Evolutionary conservation across 1,140 invertebrate species (phyloP), one percentile per base, ranked within the genome.

Genomic region (Pomacea maculata): DNA sequence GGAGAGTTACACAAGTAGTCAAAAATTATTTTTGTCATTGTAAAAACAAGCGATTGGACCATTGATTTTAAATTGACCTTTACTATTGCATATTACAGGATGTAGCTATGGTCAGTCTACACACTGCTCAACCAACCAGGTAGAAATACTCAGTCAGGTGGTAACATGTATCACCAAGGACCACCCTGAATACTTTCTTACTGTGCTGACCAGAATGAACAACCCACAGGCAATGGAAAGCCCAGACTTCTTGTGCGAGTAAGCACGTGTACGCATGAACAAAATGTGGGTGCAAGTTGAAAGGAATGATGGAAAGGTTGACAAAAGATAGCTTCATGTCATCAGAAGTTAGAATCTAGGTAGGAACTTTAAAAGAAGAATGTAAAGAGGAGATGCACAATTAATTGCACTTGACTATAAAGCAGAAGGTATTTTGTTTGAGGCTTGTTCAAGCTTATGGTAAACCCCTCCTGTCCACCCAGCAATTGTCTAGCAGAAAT

Each of bases 231-330:
- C 19, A 14, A 78, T 78, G 65, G 67, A 78, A 12, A 78, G n/a
- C 45, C 52, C 77, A 57, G 77, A 71, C 65, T 78, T 71, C 77
- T 57, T 78, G 77, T 78, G 77, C 77, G 57, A 29, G 77, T 71
- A 78, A 78, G 25, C 57, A 61, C 57, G 2, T 61, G 11, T 8
- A 61, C 9, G 57, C 57, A 11, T 61, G 11, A 17, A 61, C 57
- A 11, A 14, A 61, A 17, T 1, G 57, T 61, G 57, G 29, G 9
- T 70, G 11, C 12, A 11, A 70, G 21, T 70, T 61, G 15, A 61
- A 17, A 17, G 57, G 9, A 61, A 14, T 61, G 57, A 17, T 61
- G 11, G 15, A 61, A 8, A 61, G 57, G 57, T 17, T 14, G 57
- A 61, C 15, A 61, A 14, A 61, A 17, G 15, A 61, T 61, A 61